Percentiles rank a stretch among this genome's conserved stretches.
Evolutionary conservation across 1,140 invertebrate species (phyloP).

Genomic region (Cherax quadricarinatus): DNA sequence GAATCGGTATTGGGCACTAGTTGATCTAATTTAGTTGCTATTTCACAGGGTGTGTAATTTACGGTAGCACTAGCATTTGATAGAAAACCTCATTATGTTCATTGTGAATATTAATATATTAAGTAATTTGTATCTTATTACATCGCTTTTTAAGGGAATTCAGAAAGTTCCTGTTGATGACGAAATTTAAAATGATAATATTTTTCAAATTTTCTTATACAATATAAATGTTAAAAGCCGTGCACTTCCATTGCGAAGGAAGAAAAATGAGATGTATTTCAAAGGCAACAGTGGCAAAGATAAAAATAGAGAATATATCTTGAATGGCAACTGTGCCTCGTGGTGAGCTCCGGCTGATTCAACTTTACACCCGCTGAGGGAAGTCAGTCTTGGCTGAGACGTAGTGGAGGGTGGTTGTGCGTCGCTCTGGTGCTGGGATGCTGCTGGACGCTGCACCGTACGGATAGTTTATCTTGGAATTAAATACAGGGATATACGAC

Average conservation of each 20-base stretch:
- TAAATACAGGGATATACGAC: background rate
- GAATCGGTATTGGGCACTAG: background rate
- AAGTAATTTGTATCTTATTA: background rate
- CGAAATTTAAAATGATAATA: background rate
- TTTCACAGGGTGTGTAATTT: background rate
- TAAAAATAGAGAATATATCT: background rate
- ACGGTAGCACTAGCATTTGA: background rate
- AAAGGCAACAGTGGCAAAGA: background rate
- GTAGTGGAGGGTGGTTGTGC: background rate
- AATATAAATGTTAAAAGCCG: background rate
- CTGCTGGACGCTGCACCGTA: background rate
- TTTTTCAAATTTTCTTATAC: background rate
- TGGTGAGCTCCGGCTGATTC: slow-evolving; percentile 16
- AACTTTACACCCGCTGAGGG: background rate
- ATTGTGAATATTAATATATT: background rate
- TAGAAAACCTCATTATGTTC: background rate
- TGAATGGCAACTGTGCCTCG: background rate
- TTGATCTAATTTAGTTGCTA: background rate
- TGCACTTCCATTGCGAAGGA: background rate
- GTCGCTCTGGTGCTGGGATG: background rate
- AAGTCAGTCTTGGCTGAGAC: slow-evolving; percentile 7
- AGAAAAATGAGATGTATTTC: background rate
- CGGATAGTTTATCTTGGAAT: background rate
- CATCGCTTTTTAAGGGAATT: background rate
- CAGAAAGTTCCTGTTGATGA: background rate